Conservation (phyloP, 2,888 invertebrate genomes). For the Lymantria dispar region DNA sequence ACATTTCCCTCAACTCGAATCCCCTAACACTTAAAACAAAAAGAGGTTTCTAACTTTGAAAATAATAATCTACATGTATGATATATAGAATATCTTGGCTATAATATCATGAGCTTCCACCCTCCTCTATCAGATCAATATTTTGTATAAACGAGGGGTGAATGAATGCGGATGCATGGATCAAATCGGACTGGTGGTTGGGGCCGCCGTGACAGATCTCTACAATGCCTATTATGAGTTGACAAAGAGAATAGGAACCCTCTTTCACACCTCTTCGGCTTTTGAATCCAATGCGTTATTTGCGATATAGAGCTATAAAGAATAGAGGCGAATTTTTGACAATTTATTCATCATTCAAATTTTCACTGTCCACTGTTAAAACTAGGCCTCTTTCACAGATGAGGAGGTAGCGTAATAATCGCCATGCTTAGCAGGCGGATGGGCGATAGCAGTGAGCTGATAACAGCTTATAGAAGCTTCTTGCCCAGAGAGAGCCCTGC, state of each 20-base stretch:
- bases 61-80: constrained; percentile 31
- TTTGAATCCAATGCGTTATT: constrained; percentile 46
- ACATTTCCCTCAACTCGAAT: constrained; percentile 20
- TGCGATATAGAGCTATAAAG: constrained; percentile 16
- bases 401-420: too few relatives aligned
- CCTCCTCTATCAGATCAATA: background rate
- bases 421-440: too few relatives aligned
- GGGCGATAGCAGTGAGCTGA: too few relatives aligned
- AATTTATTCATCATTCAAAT: too few relatives aligned
- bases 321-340: background rate
- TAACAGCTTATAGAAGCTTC: too few relatives aligned
- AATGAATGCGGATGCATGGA: constrained; percentile 5
- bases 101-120: constrained; percentile 6
- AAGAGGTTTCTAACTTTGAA: constrained; percentile 29
- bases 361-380: too few relatives aligned
- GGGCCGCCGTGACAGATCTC: constrained; percentile 44
- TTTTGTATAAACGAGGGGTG: constrained; percentile 5
- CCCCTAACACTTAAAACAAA: constrained; percentile 28
- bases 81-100: constrained; percentile 23
- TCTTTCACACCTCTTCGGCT: constrained; percentile 56
- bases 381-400: too few relatives aligned
- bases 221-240: constrained; percentile 57
- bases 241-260: constrained; percentile 49
- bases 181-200: constrained; percentile 13
- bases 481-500: too few relatives aligned